These are phyloP conservation scores for Chauna torquata DNA, from an alignment of 2,113 vertebrate species.

Conservation along the genomic window DNA sequence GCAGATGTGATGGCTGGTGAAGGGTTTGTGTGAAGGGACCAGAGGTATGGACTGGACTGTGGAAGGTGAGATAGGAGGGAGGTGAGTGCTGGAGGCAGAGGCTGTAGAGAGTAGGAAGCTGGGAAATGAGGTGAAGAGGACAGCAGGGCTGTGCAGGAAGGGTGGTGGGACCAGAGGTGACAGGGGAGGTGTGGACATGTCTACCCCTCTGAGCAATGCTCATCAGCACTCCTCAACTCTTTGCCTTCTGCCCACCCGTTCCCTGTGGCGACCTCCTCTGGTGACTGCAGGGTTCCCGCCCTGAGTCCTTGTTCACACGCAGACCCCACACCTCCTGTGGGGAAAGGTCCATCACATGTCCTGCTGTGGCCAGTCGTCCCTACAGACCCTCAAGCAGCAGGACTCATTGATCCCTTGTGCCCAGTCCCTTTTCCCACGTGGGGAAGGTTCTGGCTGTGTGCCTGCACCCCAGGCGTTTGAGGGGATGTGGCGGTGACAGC, in stretches of 20 bases:
- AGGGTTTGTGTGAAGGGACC: background rate
- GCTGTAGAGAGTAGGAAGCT: background rate
- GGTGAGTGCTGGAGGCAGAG: background rate
- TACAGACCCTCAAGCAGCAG: accelerated
- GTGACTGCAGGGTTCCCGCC: background rate
- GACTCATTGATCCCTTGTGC: accelerated
- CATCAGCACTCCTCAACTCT: background rate
- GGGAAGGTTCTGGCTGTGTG: background rate
- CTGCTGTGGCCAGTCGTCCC: background rate
- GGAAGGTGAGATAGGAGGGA: background rate
- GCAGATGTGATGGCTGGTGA: background rate
- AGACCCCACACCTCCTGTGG: background rate
- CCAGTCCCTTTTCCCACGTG: background rate
- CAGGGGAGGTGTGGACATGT: background rate
- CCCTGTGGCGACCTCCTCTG: background rate
- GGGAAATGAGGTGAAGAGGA: background rate
- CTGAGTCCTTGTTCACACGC: background rate
- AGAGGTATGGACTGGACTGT: background rate
- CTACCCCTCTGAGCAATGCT: background rate
- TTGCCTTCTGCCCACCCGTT: background rate
- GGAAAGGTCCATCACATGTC: background rate
- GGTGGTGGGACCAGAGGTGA: background rate
- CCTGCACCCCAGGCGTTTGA: background rate
- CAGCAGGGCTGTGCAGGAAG: background rate
- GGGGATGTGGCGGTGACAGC: accelerated